These are phyloP conservation scores for Platysteira castanea DNA, from an alignment of 2,113 vertebrate species.

Conservation along the genomic window DNA sequence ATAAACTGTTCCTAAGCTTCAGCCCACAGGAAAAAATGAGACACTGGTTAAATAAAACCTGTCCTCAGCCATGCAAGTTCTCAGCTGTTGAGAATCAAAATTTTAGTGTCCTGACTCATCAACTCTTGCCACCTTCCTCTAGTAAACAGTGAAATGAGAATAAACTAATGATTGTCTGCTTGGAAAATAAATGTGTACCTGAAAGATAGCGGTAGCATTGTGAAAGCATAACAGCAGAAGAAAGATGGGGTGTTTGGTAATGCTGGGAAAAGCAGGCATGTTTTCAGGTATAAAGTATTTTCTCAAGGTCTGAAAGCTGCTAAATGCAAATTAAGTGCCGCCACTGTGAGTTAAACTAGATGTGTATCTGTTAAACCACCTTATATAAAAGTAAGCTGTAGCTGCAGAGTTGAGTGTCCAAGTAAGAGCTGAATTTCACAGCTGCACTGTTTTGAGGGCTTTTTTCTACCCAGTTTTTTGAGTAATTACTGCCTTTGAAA, in stretches of 20 bases:
- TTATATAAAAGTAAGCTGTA: neutral
- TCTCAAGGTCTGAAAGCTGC: neutral
- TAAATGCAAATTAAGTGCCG: neutral
- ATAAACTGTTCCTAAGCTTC: neutral
- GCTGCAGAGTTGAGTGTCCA: neutral
- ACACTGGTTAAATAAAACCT: conserved; percentile 9
- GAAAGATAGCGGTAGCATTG: rapidly evolving
- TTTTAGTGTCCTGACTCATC: neutral
- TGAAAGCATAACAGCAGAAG: neutral
- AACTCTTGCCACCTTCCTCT: neutral
- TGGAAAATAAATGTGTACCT: neutral
- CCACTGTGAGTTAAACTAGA: neutral
- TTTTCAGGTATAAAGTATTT: neutral
- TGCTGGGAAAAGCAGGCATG: neutral
- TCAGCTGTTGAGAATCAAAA: conserved; percentile 32
- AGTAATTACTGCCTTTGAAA: conserved; percentile 1
- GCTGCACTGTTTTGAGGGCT: neutral
- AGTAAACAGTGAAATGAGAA: neutral
- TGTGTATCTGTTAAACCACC: neutral
- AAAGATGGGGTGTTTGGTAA: neutral
- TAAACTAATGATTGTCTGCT: neutral
- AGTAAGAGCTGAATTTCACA: neutral
- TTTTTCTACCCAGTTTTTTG: neutral
- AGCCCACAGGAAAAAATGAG: conserved; percentile 2
- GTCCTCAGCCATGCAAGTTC: neutral